Base-by-base conservation (phyloP, 2,797 vertebrate species). In the Sebastiscus tertius region DNA sequence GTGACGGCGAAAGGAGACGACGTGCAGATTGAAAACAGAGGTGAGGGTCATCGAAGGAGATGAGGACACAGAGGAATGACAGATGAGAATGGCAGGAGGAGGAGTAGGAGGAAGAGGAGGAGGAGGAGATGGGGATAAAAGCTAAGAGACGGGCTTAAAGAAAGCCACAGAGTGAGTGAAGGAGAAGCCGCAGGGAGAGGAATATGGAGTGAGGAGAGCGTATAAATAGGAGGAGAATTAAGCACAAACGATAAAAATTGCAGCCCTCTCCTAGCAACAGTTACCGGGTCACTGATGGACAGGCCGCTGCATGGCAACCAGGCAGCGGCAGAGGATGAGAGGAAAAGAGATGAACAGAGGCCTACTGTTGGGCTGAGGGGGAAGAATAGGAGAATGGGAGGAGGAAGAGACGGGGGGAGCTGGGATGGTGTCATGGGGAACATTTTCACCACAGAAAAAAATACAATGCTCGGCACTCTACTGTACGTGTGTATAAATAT, bases 221-320 rank as follows among this genome's bases (percentile, higher is more conserved):
- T n/a, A 75, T 80, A 46, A 74, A 75, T 72, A 75, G 61, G 60
- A 78, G 64, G 36, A 63, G 83, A 81, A 89, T 86, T 86, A 81
- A 82, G 81, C 79, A 72, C 42, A 58, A 75, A 79, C 22, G 63
- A 88, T 83, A 42, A 49, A 76, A 90, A 87, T 91, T 70, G 82
- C 70, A 82, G 64, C 75, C 36, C 83, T 88, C 88, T 90, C 89
- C 62, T 81, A 91, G 89, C 79, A 92, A 91, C 92, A 85, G 93
- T 92, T 89, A 77, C 84, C n/a, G 59, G 86, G 83, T 87, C 87
- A 84, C 77, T 89, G 87, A 91, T 79, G 80, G 90, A 89, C 89
- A 88, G 82, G 72, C 67, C 24, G 59, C 89, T 87, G 84, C 79
- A 86, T 93, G 86, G 86, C 92, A 94, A 87, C 84, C 62, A 85